Percentiles rank a stretch among this genome's conserved stretches.
These are phyloP conservation scores for Lordiphosa stackelbergi DNA, from an alignment of 1,140 invertebrate genomes.

Conservation along the genomic window DNA sequence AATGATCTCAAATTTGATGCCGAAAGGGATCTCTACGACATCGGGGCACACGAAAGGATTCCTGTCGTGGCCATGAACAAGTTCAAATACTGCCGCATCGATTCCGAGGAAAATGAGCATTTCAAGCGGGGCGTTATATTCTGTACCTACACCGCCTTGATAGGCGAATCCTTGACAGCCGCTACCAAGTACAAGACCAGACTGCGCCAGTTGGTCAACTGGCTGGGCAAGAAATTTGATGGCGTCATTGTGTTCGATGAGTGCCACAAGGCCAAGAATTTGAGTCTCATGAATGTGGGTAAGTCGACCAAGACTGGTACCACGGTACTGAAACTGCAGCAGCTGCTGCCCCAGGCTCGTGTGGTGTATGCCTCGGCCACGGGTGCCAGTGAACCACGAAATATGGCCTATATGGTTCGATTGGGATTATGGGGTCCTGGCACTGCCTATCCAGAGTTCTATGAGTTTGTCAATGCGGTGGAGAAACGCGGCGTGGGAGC, in stretches of 20 bases:
- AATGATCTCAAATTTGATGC: conserved; percentile 99
- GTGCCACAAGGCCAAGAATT: conserved; percentile 99
- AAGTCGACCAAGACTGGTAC: conserved; percentile 93
- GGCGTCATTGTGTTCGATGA: conserved; percentile 98
- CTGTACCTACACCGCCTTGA: conserved; percentile 98
- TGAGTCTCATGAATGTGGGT: conserved; percentile 94
- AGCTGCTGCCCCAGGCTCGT: conserved; percentile 92
- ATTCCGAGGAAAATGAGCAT: conserved; percentile 91
- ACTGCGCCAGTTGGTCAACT: conserved; percentile 95
- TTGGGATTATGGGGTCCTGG: conserved; percentile 99
- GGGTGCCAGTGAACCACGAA: conserved; percentile 96
- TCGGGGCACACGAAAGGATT: conserved; percentile 86
- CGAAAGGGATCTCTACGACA: conserved; percentile 96
- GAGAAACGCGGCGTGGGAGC: conserved; percentile 98
- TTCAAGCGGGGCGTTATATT: conserved; percentile 98
- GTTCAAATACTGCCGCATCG: conserved; percentile 97
- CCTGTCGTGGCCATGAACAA: conserved; percentile 91
- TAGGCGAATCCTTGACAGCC: conserved; percentile 94
- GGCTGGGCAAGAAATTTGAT: conserved; percentile 97
- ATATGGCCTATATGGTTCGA: conserved; percentile 99
- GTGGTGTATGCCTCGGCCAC: conserved; percentile 99
- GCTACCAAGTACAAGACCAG: conserved; percentile 94
- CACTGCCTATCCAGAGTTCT: conserved; percentile 95
- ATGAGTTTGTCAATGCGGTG: conserved; percentile 96
- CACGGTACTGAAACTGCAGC: conserved; percentile 97